phyloP scores from a whole-genome alignment of 2,888 invertebrate species.

The Boloria selene region DNA sequence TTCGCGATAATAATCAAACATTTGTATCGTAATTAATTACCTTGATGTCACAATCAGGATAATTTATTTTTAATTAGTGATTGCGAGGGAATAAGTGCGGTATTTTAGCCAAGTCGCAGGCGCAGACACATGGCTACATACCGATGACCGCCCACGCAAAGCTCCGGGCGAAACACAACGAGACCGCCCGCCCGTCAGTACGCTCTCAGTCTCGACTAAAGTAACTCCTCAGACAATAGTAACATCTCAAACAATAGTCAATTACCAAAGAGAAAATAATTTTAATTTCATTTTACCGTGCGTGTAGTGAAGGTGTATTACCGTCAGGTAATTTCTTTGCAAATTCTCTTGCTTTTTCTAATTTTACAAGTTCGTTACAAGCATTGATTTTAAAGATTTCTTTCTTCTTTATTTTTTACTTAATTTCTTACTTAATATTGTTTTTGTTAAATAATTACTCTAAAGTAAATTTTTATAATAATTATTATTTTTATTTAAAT shows the following conservation, averaged over 20 bases:
- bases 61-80: constrained; percentile 58
- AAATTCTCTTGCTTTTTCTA: background rate
- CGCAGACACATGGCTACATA: constrained; percentile 56
- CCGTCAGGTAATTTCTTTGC: constrained; percentile 1
- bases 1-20: constrained; percentile 23
- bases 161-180: constrained; percentile 67
- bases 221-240: constrained; percentile 55
- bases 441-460: too few relatives aligned
- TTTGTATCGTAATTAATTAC: constrained; percentile 27
- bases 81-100: constrained; percentile 70
- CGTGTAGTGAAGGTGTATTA: constrained; percentile 7
- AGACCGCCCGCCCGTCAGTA: constrained; percentile 62
- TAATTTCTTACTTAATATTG: too few relatives aligned
- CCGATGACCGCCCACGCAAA: constrained; percentile 66
- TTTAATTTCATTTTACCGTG: constrained; percentile 1
- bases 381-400: background rate
- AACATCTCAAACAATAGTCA: constrained; percentile 46
- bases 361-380: background rate
- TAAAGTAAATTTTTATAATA: too few relatives aligned
- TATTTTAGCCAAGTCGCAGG: constrained; percentile 60
- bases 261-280: background rate
- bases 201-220: constrained; percentile 64
- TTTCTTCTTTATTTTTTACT: too few relatives aligned
- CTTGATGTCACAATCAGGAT: constrained; percentile 37
- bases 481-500: too few relatives aligned